Conservation (phyloP, 2,113 vertebrate species). For the Cyanocitta stelleri region DNA sequence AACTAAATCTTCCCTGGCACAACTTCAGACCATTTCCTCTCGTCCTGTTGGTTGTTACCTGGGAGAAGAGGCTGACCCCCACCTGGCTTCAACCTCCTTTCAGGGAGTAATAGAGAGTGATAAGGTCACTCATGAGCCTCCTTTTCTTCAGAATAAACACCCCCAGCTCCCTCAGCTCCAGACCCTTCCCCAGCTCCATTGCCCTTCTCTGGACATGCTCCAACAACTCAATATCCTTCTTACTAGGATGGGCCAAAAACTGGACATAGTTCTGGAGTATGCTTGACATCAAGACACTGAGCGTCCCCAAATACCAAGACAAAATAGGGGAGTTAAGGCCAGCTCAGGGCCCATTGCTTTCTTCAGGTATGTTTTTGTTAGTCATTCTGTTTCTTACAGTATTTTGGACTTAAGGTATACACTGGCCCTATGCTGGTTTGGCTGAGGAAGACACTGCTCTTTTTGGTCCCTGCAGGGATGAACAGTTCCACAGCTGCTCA, state of each 20-base stretch:
- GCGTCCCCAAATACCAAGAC: neutral
- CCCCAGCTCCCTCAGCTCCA: neutral
- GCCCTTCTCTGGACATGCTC: neutral
- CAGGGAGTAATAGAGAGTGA: accelerated
- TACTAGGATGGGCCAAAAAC: neutral
- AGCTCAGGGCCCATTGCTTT: neutral
- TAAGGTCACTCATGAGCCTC: neutral
- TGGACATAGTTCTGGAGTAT: neutral
- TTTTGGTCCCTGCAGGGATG: neutral
- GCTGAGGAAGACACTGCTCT: neutral
- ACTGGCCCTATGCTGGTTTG: accelerated
- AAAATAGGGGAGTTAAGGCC: neutral
- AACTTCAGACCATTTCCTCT: neutral
- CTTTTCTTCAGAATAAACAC: neutral
- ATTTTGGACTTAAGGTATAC: neutral
- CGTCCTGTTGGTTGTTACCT: neutral
- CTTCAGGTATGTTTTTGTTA: neutral
- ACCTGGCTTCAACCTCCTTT: neutral
- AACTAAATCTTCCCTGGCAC: neutral
- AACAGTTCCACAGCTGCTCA: neutral
- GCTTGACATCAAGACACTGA: neutral
- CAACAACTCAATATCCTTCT: neutral
- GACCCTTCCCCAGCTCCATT: neutral
- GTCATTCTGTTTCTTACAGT: neutral
- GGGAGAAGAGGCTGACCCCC: neutral